Evolutionary conservation across 2,113 vertebrate species (phyloP), one percentile per base, ranked within the genome.

Genomic region (Muntiacus muntjak): DNA sequence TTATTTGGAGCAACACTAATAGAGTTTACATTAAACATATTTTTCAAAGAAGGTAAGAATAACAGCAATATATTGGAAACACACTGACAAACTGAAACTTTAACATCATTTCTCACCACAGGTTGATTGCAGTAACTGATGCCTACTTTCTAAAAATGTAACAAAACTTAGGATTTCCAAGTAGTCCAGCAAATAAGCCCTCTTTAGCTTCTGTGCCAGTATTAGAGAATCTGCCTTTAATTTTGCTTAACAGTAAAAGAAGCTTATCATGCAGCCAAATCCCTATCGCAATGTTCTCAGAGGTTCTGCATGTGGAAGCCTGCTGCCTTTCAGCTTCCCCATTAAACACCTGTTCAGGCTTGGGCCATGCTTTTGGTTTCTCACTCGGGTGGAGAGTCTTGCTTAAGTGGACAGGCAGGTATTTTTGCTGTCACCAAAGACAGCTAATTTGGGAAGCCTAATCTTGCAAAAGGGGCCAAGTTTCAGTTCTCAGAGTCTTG

Each of bases 401-500:
- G 43, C 98, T 98, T 96, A 98, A 97, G 97, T 97, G 97, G 97
- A 98, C 98, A 98, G 93, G 71, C 74, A 6, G 8, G 96, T 97
- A 98, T 98, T 98, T 98, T 98, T 97, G 95, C 98, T 98, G 97
- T 97, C 98, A 98, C 96, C 97, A 95, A 98, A 98, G 96, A 97
- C 93, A 96, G 88, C 95, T 98, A 91, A 97, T 98, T 98, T 98
- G 88, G 96, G 98, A 98, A 97, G 96, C 92, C 96, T 98, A 97
- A 98, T 98, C 97, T 98, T 97, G 98, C 96, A 95, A 87, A 97
- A 97, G 90, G 78, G 98, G 98, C 98, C 98, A 98, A 97, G 97
- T 99, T 98, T 98, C 98, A 98, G 98, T 99, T 99, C 99, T 99
- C 99, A 99, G 97, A 98, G 98, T 97, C 97, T 98, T 78, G 25